Conservation (phyloP, 2,888 invertebrate species). For the Myathropa florea region DNA sequence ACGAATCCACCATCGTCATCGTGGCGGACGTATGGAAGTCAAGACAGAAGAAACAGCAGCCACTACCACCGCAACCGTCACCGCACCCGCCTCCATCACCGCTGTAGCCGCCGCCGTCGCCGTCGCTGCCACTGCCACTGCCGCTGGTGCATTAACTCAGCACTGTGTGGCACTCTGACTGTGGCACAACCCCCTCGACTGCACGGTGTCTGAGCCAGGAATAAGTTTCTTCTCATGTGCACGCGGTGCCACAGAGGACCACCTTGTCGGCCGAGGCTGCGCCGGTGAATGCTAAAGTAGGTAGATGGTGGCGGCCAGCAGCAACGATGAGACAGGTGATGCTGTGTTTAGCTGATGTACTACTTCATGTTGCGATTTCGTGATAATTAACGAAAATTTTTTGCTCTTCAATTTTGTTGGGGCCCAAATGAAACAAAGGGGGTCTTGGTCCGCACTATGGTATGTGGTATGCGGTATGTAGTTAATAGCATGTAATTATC, state of each 20-base stretch:
- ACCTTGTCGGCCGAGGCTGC: slow-evolving; percentile 72
- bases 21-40: background rate
- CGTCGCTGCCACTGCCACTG: slow-evolving; percentile 9
- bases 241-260: slow-evolving; percentile 66
- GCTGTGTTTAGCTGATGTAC: slow-evolving; percentile 69
- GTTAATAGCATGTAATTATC: slow-evolving; percentile 64
- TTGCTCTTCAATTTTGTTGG: slow-evolving; percentile 60
- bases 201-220: slow-evolving; percentile 66
- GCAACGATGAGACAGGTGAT: slow-evolving; percentile 69
- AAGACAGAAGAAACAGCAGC: slow-evolving; percentile 43
- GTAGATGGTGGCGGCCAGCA: slow-evolving; percentile 57
- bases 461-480: slow-evolving; percentile 54
- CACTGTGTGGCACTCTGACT: background rate
- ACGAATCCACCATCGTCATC: background rate
- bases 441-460: background rate
- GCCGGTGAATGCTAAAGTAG: slow-evolving; percentile 63
- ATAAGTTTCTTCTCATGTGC: slow-evolving; percentile 64
- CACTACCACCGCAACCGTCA: slow-evolving; percentile 19
- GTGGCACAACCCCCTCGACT: slow-evolving; percentile 31
- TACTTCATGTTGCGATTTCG: slow-evolving; percentile 76
- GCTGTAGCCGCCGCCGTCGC: background rate
- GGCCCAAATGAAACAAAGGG: slow-evolving; percentile 47
- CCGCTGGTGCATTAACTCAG: slow-evolving; percentile 55
- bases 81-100: background rate
- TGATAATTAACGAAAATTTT: slow-evolving; percentile 75